Base-by-base conservation (phyloP, 1,140 invertebrate genomes). In the Druon quercuslanigerum region DNA sequence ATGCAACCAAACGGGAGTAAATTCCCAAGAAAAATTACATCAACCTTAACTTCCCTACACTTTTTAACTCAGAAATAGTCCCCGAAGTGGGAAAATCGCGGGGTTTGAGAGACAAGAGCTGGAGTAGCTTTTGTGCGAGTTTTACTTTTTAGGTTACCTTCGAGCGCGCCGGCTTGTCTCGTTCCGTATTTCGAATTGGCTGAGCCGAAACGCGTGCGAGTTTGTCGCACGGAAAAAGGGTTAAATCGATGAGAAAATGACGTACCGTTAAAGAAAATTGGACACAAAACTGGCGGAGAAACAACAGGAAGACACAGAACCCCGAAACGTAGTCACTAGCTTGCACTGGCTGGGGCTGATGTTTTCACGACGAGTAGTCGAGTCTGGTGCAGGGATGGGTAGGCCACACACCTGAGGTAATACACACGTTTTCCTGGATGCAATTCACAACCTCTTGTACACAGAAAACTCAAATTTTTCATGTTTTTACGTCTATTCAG, bases 121-220 rank as follows among this genome's bases (percentile, higher is more conserved):
- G 60, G 33, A 13, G 0, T 66, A 66, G 60, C 60, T 66, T 66
- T 71, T 76, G 77, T 77, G 79, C 76, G 76, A 81, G 79, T 81
- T 75, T 57, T 71, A 66, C 56, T 86, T 90, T 90, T 86, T 89
- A 90, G 89, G 89, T 90, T 90, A 90, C 89, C 89, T 90, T 87
- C 75, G 87, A 87, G 85, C 87, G 88, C 89, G 88, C 89, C 89
- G 89, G 89, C 85, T 89, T 89, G 83, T 83, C 82, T 82, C 83
- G 83, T 79, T 85, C 81, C 82, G 73, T 83, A 79, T 79, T 74
- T 77, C 51, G 46, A 75, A 50, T 76, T 57, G 54, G 17, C 73
- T 19, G 20, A 6, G 6, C 4, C 51, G 70, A 72, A 72, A 73
- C 46, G 75, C 73, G 71, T 70, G 72, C 5, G 60, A 8, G 13